Conservation (phyloP, 2,113 vertebrate genomes). For the Myxocyprinus asiaticus region DNA sequence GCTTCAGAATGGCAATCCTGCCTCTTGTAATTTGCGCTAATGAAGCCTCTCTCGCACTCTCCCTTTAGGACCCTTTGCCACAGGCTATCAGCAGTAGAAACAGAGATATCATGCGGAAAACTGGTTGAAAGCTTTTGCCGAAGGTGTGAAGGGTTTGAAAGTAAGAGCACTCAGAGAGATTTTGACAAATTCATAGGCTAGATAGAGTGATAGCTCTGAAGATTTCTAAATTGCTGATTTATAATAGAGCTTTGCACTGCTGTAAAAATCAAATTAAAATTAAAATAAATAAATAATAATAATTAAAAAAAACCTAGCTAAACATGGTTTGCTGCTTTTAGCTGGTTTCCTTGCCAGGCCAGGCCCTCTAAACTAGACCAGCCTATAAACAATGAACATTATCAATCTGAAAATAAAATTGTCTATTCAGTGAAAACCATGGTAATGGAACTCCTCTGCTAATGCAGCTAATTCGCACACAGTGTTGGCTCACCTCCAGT, state of each 20-base stretch:
- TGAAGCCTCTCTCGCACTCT: neutral
- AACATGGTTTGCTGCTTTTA: too few species aligned
- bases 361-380: too few species aligned
- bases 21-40: constrained; percentile 6
- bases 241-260: too few species aligned
- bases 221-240: too few species aligned
- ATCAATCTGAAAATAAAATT: too few species aligned
- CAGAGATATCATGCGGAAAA: neutral
- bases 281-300: neutral
- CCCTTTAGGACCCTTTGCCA: neutral
- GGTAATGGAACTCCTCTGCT: neutral
- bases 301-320: too few species aligned
- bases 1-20: neutral
- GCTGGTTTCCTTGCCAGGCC: too few species aligned
- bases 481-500: neutral
- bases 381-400: too few species aligned
- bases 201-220: too few species aligned
- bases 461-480: neutral
- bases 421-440: neutral
- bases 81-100: neutral
- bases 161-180: too few species aligned
- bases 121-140: neutral
- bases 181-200: too few species aligned
- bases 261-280: neutral
- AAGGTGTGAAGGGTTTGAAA: neutral